These are phyloP conservation scores for Mastigias papua DNA, from an alignment of 30 jellyfish, hydroid and myxozoan genomes.

Conservation along the genomic window DNA sequence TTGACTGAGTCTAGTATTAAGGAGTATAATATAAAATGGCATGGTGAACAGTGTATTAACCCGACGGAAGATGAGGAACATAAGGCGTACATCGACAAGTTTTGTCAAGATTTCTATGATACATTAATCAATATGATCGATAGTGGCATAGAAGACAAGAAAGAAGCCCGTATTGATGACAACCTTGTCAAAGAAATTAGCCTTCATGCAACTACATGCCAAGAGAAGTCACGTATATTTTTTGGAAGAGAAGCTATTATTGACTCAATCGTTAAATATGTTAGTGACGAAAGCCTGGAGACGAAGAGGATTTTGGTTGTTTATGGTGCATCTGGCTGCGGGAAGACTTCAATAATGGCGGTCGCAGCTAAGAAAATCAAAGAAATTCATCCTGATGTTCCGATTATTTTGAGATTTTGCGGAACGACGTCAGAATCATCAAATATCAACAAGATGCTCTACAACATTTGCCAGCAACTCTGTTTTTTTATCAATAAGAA, in stretches of 20 bases:
- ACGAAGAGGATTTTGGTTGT: conserved; percentile 59
- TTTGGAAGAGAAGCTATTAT: conserved; percentile 84
- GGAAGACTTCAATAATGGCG: conserved; percentile 91
- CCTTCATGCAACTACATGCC: conserved; percentile 83
- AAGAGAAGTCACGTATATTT: conserved; percentile 77
- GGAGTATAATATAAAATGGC: conserved; percentile 78
- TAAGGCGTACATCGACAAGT: conserved; percentile 44
- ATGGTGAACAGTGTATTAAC: conserved; percentile 72
- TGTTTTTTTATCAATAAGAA: conserved; percentile 23
- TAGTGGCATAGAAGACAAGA: conserved; percentile 83
- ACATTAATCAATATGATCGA: conserved; percentile 74
- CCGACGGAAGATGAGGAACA: conserved; percentile 66
- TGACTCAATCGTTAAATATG: conserved; percentile 55
- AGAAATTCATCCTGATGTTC: conserved; percentile 42
- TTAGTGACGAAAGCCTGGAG: conserved; percentile 27
- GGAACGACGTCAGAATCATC: conserved; percentile 96
- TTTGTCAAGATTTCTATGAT: conserved; percentile 79
- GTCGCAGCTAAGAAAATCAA: conserved; percentile 75
- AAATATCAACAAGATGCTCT: conserved; percentile 55
- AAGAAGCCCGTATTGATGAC: conserved; percentile 59
- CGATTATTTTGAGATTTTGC: conserved; percentile 70
- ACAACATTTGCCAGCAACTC: conserved; percentile 78
- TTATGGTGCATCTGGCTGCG: conserved; percentile 94
- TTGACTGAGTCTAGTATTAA: conserved; percentile 53
- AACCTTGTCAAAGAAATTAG: conserved; percentile 80